Evolutionary conservation across 2,888 invertebrate species (phyloP).

Genomic region (Drosophila mimica): DNA sequence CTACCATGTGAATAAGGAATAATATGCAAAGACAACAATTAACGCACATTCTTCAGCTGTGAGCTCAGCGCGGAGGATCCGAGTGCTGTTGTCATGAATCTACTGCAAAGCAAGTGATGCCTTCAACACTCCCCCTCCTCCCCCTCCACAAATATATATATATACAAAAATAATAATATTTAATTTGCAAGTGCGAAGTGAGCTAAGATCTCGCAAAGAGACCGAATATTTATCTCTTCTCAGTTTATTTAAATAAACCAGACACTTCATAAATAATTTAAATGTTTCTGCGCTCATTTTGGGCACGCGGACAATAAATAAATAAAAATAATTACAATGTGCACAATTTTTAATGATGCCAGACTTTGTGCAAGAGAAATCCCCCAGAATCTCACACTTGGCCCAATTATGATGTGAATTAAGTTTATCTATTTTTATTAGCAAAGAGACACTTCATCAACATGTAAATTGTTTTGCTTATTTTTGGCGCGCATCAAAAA

Average conservation of each 20-base stretch:
- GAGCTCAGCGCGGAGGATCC: constrained; percentile 31
- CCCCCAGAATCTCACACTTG: background rate
- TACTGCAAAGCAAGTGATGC: constrained; percentile 73
- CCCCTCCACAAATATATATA: background rate
- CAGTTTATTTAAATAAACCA: background rate
- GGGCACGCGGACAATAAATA: background rate
- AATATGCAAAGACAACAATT: constrained; percentile 49
- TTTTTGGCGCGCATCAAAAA: constrained; percentile 48
- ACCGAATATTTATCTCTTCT: background rate
- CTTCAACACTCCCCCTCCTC: background rate
- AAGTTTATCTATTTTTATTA: constrained; percentile 14
- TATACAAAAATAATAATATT: background rate
- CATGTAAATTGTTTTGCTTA: constrained; percentile 33
- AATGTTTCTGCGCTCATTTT: background rate
- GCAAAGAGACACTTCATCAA: constrained; percentile 22
- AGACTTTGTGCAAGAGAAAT: background rate
- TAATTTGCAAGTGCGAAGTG: background rate
- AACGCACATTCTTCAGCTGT: constrained; percentile 43
- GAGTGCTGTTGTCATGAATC: constrained; percentile 61
- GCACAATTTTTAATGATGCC: background rate
- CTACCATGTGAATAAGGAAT: constrained; percentile 32
- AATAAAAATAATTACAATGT: background rate
- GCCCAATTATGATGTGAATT: constrained; percentile 30
- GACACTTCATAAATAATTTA: background rate
- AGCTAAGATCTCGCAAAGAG: background rate